Evolutionary conservation across 2,113 vertebrate species (phyloP).

Genomic region (Zingel zingel): DNA sequence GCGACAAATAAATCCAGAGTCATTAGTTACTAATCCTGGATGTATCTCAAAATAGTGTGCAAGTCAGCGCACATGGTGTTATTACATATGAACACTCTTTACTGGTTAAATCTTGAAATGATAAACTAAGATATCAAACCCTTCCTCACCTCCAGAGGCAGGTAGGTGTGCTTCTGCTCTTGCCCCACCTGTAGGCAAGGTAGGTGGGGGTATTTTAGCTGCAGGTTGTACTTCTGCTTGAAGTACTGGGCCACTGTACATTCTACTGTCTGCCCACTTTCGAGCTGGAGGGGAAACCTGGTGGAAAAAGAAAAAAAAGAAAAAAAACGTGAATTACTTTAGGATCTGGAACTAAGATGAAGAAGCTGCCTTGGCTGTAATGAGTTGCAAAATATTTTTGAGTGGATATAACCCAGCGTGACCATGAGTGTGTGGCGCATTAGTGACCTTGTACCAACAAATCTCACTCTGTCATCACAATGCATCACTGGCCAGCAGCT

Average conservation of each 20-base stretch:
- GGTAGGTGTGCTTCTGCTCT: constrained; percentile 99
- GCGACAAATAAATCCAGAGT: constrained; percentile 17
- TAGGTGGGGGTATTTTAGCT: constrained; percentile 98
- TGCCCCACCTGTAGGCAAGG: constrained; percentile 98
- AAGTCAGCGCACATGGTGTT: not conserved
- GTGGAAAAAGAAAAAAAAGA: not conserved
- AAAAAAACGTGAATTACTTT: not conserved
- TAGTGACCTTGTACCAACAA: not conserved
- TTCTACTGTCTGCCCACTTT: constrained; percentile 99
- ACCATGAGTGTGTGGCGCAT: not conserved
- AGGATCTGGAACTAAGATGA: not conserved
- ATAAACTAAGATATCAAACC: not conserved
- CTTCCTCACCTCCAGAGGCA: constrained; percentile 95
- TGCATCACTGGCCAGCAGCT: not conserved
- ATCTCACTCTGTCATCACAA: not conserved
- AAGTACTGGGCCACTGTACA: constrained; percentile 99
- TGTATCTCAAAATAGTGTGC: not conserved
- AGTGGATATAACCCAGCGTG: not conserved
- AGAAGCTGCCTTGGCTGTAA: not conserved
- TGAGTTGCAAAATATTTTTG: not conserved
- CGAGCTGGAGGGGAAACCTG: constrained; percentile 98
- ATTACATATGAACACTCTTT: not conserved
- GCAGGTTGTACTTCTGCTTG: constrained; percentile 98
- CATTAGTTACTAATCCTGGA: not conserved
- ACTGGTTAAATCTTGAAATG: not conserved